Evolutionary conservation across 53 echinoderm and acorn worm genomes (phyloP), one percentile per base, ranked within the genome.

Genomic region (Actinopyga echinites): DNA sequence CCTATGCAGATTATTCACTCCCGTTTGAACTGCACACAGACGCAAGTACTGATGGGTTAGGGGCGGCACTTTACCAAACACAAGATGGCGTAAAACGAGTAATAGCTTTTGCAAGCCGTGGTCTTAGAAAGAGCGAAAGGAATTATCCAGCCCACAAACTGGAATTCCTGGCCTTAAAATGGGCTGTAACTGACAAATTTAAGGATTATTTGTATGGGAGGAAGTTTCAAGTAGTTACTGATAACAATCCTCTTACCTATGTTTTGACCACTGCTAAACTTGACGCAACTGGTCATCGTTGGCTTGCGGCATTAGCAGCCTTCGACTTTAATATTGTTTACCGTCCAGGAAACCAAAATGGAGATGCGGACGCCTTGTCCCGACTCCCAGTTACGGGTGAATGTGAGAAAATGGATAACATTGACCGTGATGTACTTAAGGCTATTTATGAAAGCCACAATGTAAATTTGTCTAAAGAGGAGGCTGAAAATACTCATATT

Each of bases 141-240:
- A 60, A 60, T 13, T 60, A 2, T 60, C 60, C 60, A 2, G 60
- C 60, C 23, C 60, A 60, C 28, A 60, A 87, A 57, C n/a, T 87
- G 35, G 87, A 87, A 40, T 87, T 69, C 44, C 43, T 87, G 5
- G 87, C 87, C 0, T 44, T 87, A 32, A 87, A 87, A 58, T 87
- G 87, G 87, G 87, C 87, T 19, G 87, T 87, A 11, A 87, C 87
- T 15, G 61, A 87, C 15, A 82, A 82, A 65, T 82, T 87, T 19
- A 78, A 82, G 28, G 87, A 87, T 34, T 87, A 45, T 43, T 59
- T 87, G 17, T 82, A 87, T 45, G 87, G 69, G 0, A 87, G 79
- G 24, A 82, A 44, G 24, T 29, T 56, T 19, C 69, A 82, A 1
- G 87, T 87, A 8, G 24, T 28, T 9, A 80, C 87, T 1, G 82